Percentiles rank a stretch among this genome's conserved stretches.
Evolutionary conservation across 2,113 vertebrate genomes (phyloP).

Genomic region (Sceloporus tristichus): DNA sequence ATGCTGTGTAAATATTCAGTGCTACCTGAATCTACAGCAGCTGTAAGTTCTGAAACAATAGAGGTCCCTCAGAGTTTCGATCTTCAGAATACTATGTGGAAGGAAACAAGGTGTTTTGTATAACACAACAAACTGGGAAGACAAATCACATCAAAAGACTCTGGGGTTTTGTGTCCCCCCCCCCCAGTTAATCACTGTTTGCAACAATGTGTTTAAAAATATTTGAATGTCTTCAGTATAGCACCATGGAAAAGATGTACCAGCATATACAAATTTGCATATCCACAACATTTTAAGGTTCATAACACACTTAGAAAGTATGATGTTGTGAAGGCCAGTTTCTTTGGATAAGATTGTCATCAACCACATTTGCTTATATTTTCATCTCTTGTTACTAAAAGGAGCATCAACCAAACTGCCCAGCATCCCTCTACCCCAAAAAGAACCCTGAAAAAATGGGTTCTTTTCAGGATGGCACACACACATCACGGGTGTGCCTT

Average conservation of each 20-base stretch:
- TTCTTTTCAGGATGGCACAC: too few relatives aligned
- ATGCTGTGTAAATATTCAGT: accelerated
- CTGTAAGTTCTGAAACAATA: neutral
- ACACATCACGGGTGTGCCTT: too few relatives aligned
- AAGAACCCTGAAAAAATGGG: too few relatives aligned
- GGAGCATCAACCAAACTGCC: too few relatives aligned
- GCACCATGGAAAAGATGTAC: neutral
- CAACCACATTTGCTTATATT: too few relatives aligned
- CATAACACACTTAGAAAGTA: too few relatives aligned
- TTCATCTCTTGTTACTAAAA: too few relatives aligned
- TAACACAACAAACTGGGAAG: neutral
- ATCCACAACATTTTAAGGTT: neutral
- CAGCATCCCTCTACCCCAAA: too few relatives aligned
- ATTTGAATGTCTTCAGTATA: too few relatives aligned
- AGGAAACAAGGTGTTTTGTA: neutral
- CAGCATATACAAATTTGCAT: neutral
- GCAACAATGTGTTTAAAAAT: too few relatives aligned
- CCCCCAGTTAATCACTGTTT: neutral
- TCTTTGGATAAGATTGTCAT: too few relatives aligned
- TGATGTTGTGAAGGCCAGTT: too few relatives aligned
- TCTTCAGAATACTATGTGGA: neutral
- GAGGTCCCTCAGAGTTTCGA: accelerated
- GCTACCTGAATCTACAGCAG: conserved; percentile 31
- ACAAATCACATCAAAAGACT: neutral
- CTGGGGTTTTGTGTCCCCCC: neutral